phyloP scores from a whole-genome alignment of 2,797 vertebrate species.

The Phalloptychus januarius region DNA sequence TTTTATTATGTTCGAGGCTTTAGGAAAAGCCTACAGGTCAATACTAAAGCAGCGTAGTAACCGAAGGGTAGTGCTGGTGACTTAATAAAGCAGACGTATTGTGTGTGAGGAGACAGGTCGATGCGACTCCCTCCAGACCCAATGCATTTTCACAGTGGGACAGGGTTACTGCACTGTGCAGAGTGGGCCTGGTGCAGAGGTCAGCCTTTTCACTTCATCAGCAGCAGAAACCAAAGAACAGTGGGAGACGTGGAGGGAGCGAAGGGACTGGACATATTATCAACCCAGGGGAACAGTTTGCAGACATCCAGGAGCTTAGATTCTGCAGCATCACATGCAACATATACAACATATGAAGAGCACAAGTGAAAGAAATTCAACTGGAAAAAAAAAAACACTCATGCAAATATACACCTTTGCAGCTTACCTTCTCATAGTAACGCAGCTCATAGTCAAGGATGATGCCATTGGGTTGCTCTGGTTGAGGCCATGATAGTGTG shows the following conservation, averaged over 20 bases:
- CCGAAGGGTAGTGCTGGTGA: constrained; percentile 55
- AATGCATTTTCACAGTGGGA: constrained; percentile 78
- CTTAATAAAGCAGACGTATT: constrained; percentile 79
- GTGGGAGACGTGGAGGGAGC: constrained; percentile 63
- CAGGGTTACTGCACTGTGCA: constrained; percentile 61
- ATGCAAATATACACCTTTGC: constrained; percentile 2
- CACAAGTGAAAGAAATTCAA: constrained; percentile 1
- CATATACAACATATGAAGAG: constrained; percentile 16
- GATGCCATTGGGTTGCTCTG: constrained; percentile 97
- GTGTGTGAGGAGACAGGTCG: constrained; percentile 76
- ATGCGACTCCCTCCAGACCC: constrained; percentile 70
- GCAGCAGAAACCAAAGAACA: constrained; percentile 72
- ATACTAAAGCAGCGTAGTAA: constrained; percentile 60
- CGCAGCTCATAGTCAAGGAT: constrained; percentile 97
- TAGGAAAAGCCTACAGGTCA: constrained; percentile 76
- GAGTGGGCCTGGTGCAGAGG: constrained; percentile 67
- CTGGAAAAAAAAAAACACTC: neutral
- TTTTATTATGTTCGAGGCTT: constrained; percentile 70
- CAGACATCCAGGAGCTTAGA: constrained; percentile 29
- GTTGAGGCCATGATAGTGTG: constrained; percentile 97
- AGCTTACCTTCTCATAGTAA: constrained; percentile 94
- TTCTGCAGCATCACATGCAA: constrained; percentile 15
- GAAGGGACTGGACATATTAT: constrained; percentile 62
- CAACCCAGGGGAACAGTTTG: constrained; percentile 53
- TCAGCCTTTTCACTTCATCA: constrained; percentile 75